Percentiles rank a stretch among this genome's conserved stretches.
phyloP scores from a whole-genome alignment of 2,888 invertebrate genomes.

The Chloromyia formosa region DNA sequence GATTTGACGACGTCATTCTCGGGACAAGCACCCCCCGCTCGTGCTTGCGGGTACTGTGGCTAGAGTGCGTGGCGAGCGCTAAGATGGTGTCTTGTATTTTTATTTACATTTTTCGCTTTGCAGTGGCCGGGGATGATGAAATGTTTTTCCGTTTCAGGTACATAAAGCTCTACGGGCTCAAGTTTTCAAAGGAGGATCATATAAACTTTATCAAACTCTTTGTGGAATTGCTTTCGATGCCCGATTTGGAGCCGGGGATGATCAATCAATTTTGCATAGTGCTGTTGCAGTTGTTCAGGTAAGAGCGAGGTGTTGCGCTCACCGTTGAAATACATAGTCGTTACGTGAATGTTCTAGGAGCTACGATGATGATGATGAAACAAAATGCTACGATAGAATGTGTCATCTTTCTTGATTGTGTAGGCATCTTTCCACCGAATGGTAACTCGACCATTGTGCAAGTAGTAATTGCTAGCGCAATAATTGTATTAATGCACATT shows the following conservation, averaged over 20 bases:
- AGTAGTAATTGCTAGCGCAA: no score
- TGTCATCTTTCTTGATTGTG: no score
- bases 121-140: neutral
- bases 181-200: conserved; percentile 92
- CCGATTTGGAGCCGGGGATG: conserved; percentile 79
- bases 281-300: conserved; percentile 50
- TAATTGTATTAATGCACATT: no score
- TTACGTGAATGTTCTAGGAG: no score
- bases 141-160: conserved; percentile 68
- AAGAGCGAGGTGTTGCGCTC: no score
- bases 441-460: no score
- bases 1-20: conserved; percentile 33
- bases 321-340: neutral
- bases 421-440: no score
- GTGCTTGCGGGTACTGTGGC: neutral
- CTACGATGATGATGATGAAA: no score
- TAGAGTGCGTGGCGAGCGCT: conserved; percentile 1
- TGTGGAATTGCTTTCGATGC: conserved; percentile 79
- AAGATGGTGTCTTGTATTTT: neutral
- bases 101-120: conserved; percentile 23
- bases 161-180: conserved; percentile 82
- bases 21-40: neutral
- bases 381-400: no score
- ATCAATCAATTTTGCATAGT: conserved; percentile 67
- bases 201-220: conserved; percentile 80